Evolutionary conservation across 2,888 invertebrate species (phyloP).

Genomic region (Mellilla xanthometata): DNA sequence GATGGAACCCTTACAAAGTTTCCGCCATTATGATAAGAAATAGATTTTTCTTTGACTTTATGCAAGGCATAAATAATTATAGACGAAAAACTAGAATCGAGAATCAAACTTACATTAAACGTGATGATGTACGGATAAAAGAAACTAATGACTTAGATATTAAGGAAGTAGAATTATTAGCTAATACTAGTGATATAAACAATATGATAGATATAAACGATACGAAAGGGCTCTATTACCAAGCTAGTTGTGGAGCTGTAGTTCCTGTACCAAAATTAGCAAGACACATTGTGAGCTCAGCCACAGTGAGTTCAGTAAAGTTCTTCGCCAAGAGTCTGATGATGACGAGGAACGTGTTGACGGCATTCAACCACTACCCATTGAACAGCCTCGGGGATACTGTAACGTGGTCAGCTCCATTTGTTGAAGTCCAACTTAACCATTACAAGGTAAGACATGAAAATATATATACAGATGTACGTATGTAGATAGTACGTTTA

Average conservation of each 20-base stretch:
- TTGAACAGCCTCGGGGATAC: conserved; percentile 82
- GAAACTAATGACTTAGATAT: conserved; percentile 43
- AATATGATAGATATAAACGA: conserved; percentile 51
- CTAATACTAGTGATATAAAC: conserved; percentile 46
- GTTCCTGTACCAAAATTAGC: conserved; percentile 67
- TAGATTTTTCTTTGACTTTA: conserved; percentile 86
- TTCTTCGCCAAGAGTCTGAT: conserved; percentile 89
- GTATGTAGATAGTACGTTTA: neutral
- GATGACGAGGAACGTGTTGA: conserved; percentile 84
- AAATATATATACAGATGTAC: neutral
- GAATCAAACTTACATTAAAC: conserved; percentile 62
- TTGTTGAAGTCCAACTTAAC: conserved; percentile 84
- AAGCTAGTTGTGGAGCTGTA: conserved; percentile 51
- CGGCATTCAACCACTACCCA: conserved; percentile 90
- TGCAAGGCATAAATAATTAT: conserved; percentile 57
- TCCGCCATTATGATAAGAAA: conserved; percentile 86
- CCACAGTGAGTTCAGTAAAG: conserved; percentile 83
- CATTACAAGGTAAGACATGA: conserved; percentile 81
- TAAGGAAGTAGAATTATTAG: conserved; percentile 57
- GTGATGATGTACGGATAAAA: conserved; percentile 68
- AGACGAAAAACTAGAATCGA: conserved; percentile 41
- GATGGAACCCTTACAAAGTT: conserved; percentile 71
- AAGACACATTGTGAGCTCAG: conserved; percentile 78
- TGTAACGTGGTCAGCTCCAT: conserved; percentile 81
- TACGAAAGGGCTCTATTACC: conserved; percentile 38